These are phyloP conservation scores for Microcaecilia unicolor DNA, from an alignment of 2,797 vertebrate genomes.

Conservation along the genomic window DNA sequence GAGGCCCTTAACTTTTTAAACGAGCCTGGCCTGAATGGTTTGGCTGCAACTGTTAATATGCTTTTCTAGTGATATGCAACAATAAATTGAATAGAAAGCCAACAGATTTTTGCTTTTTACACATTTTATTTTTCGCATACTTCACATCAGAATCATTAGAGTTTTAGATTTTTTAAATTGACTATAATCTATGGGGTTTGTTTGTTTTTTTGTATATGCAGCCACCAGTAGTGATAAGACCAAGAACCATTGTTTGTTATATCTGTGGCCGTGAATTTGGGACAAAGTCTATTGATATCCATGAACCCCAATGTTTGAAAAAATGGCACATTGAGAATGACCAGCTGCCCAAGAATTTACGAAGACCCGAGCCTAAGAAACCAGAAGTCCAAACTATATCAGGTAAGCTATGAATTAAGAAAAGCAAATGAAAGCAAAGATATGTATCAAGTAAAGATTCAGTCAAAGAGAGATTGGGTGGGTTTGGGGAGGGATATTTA, in stretches of 20 bases:
- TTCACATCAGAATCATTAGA: not conserved
- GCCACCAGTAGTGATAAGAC: slow-evolving; percentile 32
- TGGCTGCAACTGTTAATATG: too few species aligned
- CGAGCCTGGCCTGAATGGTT: too few species aligned
- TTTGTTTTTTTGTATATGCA: slow-evolving; percentile 30
- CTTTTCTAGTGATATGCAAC: too few species aligned
- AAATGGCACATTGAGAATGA: slow-evolving; percentile 61
- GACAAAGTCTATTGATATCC: slow-evolving; percentile 57
- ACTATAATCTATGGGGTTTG: not conserved
- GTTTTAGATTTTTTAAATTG: not conserved
- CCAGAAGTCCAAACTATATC: slow-evolving; percentile 32
- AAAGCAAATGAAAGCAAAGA: too few species aligned
- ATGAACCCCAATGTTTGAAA: slow-evolving; percentile 62
- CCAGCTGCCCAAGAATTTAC: slow-evolving; percentile 45
- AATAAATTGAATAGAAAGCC: too few species aligned
- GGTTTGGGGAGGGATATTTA: too few species aligned
- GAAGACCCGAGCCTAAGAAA: slow-evolving; percentile 49
- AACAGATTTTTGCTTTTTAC: too few species aligned
- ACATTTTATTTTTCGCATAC: too few species aligned
- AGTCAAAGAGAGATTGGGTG: too few species aligned
- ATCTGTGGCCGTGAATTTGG: slow-evolving; percentile 57
- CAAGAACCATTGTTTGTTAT: slow-evolving; percentile 52
- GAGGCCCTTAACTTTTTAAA: too few species aligned
- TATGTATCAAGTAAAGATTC: too few species aligned
- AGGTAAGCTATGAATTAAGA: slow-evolving; percentile 34